Percentiles rank a stretch among this genome's conserved stretches.
These are phyloP conservation scores for Podilymbus podiceps DNA, from an alignment of 2,113 vertebrate species.

Conservation along the genomic window DNA sequence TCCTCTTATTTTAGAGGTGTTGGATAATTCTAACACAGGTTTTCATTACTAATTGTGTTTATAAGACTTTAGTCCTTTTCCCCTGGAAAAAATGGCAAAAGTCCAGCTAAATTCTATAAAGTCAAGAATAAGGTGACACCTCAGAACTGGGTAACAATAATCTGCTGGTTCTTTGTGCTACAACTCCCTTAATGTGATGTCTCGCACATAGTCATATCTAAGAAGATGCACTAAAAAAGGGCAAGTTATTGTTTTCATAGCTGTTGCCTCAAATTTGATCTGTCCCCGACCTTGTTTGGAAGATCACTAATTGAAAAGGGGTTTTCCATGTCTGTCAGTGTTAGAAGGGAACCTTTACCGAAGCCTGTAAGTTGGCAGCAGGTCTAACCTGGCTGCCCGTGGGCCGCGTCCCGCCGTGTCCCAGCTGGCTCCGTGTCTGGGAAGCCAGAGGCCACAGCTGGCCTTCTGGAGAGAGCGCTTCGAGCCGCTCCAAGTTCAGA, in stretches of 20 bases:
- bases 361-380: neutral
- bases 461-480: neutral
- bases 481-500: accelerated
- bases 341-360: too few relatives aligned
- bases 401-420: accelerated
- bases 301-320: neutral
- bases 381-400: accelerated
- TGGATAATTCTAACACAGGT: neutral
- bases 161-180: neutral
- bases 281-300: neutral
- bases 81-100: neutral
- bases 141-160: neutral
- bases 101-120: neutral
- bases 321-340: neutral
- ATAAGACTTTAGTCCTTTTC: neutral
- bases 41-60: neutral
- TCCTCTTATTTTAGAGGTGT: neutral
- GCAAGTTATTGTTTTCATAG: neutral
- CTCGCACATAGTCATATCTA: neutral
- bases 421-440: accelerated
- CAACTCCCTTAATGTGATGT: neutral
- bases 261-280: neutral
- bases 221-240: neutral
- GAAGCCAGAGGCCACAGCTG: neutral
- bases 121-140: neutral